phyloP scores from a whole-genome alignment of 2,797 vertebrate species.

The Hypotaenidia okinawae region DNA sequence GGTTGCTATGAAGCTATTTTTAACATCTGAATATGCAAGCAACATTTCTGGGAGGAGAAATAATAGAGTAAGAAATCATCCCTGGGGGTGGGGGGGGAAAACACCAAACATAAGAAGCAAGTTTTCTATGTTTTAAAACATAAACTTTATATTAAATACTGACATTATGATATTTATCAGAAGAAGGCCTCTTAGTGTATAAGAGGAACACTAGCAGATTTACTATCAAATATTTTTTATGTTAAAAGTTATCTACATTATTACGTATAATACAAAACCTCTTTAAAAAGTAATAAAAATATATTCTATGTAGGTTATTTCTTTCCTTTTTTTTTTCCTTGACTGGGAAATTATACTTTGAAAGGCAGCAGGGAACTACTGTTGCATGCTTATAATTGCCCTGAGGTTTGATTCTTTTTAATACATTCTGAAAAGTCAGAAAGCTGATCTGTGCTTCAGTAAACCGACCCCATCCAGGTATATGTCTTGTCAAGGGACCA shows the following conservation, averaged over 20 bases:
- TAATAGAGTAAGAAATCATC: background rate
- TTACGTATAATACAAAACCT: background rate
- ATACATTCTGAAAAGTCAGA: slow-evolving; percentile 26
- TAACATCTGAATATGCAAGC: slow-evolving; percentile 15
- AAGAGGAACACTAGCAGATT: background rate
- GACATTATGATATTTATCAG: background rate
- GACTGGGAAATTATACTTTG: background rate
- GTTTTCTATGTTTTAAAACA: background rate
- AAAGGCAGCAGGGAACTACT: slow-evolving; percentile 3
- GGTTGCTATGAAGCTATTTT: slow-evolving; percentile 20
- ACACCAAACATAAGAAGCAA: background rate
- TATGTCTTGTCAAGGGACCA: background rate
- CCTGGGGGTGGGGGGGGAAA: too few species aligned
- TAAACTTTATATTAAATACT: background rate
- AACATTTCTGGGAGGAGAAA: background rate
- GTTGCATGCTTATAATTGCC: background rate
- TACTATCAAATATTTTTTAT: background rate
- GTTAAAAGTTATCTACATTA: background rate
- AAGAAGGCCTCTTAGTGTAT: background rate
- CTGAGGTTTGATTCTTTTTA: slow-evolving; percentile 19
- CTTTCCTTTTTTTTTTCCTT: background rate
- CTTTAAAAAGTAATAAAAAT: background rate
- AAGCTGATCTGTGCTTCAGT: background rate
- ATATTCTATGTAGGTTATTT: background rate
- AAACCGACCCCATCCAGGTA: background rate